A percentile compares a stretch with the other conserved stretches of the same genome.
Conservation (phyloP, 2,113 vertebrate species). For the Mus spicilegus region DNA sequence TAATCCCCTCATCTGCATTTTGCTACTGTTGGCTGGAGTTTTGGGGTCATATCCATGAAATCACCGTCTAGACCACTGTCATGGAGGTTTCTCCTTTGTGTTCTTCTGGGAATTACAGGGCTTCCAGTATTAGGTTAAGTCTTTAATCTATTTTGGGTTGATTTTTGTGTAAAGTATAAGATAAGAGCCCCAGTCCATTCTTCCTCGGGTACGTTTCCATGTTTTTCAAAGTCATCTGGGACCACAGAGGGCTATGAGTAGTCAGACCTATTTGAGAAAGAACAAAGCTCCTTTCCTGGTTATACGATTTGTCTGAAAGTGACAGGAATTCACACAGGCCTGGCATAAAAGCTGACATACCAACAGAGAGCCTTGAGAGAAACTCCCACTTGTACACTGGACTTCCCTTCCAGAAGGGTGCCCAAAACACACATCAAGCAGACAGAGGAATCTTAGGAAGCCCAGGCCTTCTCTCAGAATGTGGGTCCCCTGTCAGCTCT, state of each 20-base stretch:
- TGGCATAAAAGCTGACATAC: background rate
- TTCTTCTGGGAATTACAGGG: background rate
- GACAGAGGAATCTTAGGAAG: background rate
- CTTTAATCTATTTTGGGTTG: background rate
- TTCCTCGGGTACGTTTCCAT: background rate
- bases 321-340: background rate
- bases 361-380: no score
- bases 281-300: background rate
- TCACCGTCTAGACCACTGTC: background rate
- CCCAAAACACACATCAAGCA: background rate
- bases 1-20: background rate
- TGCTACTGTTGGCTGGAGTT: background rate
- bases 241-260: background rate
- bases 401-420: background rate
- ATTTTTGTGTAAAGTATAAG: background rate
- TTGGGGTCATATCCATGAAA: background rate
- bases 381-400: background rate
- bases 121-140: background rate
- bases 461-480: no score
- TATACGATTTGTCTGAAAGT: no score
- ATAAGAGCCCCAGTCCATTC: background rate
- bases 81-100: background rate
- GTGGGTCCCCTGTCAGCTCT: background rate
- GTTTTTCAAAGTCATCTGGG: background rate
- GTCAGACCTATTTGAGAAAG: background rate